A percentile compares a stretch with the other conserved stretches of the same genome.
Evolutionary conservation across 2,888 invertebrate genomes (phyloP).

Genomic region (Ophion ventricosus): DNA sequence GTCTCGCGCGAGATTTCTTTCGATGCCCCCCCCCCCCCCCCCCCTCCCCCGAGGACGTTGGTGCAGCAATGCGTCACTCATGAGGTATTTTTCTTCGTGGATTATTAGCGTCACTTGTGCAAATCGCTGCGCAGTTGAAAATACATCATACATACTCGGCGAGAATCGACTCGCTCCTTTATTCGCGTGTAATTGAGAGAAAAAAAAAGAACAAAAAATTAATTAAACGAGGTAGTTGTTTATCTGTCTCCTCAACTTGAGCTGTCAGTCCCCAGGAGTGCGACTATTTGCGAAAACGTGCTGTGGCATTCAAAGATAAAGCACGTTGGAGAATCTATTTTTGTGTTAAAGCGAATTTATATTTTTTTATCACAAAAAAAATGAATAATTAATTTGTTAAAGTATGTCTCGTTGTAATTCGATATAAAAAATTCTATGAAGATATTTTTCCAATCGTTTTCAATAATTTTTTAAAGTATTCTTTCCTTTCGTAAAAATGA

Average conservation of each 20-base stretch:
- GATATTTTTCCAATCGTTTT: too few relatives aligned
- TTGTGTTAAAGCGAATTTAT: too few relatives aligned
- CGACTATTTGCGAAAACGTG: conserved; percentile 4
- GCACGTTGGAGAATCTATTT: not conserved
- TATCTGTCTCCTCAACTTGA: conserved; percentile 41
- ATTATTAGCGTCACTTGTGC: conserved; percentile 49
- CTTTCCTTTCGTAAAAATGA: not conserved
- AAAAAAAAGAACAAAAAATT: conserved; percentile 27
- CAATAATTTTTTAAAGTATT: not conserved
- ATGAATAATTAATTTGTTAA: not conserved
- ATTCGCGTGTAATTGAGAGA: conserved; percentile 5
- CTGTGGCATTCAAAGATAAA: not conserved
- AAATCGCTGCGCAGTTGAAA: conserved; percentile 56
- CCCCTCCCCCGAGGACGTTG: not conserved
- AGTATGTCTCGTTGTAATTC: too few relatives aligned
- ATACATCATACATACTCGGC: conserved; percentile 23
- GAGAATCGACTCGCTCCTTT: conserved; percentile 33
- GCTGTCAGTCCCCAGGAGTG: conserved; percentile 16
- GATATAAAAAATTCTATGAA: too few relatives aligned
- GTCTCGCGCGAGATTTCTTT: not conserved
- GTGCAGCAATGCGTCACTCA: conserved; percentile 11
- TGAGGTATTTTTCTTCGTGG: conserved; percentile 9
- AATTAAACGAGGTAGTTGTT: conserved; percentile 44
- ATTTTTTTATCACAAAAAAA: too few relatives aligned
- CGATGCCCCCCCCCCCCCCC: not conserved